Percentiles rank a stretch among this genome's conserved stretches.
phyloP scores from a whole-genome alignment of 2,888 invertebrate genomes.

The Lepetodrilus schrolli region DNA sequence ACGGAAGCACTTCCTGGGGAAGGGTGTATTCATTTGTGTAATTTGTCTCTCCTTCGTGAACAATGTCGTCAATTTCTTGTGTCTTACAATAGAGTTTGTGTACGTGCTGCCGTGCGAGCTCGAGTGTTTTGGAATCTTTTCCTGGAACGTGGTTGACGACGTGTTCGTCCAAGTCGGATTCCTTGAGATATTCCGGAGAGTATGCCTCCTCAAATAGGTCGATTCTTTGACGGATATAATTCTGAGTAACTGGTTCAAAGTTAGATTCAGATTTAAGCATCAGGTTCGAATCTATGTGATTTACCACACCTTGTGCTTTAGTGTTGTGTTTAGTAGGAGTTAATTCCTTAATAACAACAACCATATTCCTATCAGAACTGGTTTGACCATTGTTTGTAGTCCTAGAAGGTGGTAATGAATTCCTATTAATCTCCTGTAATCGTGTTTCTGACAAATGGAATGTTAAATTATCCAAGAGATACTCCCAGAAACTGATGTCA shows the following conservation, averaged over 20 bases:
- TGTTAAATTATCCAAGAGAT: background rate
- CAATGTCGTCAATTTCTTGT: background rate
- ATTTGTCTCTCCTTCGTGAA: background rate
- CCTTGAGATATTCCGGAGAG: slow-evolving; percentile 12
- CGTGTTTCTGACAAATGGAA: background rate
- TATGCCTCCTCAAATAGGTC: background rate
- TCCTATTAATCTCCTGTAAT: background rate
- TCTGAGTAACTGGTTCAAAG: background rate
- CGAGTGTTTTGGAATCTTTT: background rate
- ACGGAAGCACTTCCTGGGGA: background rate
- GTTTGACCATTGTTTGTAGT: background rate
- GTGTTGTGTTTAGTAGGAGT: background rate
- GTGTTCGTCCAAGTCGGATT: background rate
- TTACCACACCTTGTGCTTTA: background rate
- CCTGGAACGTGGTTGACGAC: background rate
- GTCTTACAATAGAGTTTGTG: background rate
- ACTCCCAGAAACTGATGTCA: slow-evolving; percentile 4
- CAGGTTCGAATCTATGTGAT: background rate
- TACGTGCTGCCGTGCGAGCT: background rate
- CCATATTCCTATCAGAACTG: background rate
- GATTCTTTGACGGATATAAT: background rate
- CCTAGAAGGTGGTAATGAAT: no score
- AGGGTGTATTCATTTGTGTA: background rate
- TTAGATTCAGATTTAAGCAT: background rate
- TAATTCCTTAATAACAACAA: background rate